A percentile compares a stretch with the other conserved stretches of the same genome.
Evolutionary conservation across 2,797 vertebrate species (phyloP).

Genomic region (Chiloscyllium punctatum): DNA sequence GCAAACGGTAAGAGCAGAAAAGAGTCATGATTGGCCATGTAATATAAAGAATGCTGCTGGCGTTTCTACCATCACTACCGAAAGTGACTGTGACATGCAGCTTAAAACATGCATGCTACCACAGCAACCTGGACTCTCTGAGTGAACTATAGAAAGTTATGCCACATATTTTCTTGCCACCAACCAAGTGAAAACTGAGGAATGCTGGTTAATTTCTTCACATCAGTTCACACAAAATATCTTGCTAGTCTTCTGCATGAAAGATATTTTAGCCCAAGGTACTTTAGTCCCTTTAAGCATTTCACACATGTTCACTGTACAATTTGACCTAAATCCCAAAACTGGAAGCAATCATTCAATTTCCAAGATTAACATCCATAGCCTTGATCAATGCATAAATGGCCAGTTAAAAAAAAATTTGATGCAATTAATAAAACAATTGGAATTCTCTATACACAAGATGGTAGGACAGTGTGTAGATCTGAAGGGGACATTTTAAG

Average conservation of each 20-base stretch:
- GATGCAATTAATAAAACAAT: not conserved
- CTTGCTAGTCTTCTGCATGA: not conserved
- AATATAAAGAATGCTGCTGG: too few species aligned
- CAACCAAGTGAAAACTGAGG: not conserved
- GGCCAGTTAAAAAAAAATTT: not conserved
- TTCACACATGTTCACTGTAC: not conserved
- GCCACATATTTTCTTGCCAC: not conserved
- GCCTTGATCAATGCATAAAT: not conserved
- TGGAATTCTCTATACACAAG: not conserved
- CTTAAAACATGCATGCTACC: too few species aligned
- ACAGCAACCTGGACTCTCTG: too few species aligned
- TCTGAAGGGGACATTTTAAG: not conserved
- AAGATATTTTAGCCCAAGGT: not conserved
- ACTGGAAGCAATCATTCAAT: not conserved
- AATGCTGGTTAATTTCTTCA: not conserved
- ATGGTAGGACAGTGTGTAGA: not conserved
- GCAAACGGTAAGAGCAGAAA: too few species aligned
- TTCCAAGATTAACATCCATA: not conserved
- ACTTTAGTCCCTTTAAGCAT: not conserved
- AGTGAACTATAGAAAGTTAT: too few species aligned
- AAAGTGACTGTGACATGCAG: too few species aligned
- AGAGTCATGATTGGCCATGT: too few species aligned
- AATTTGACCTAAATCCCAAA: not conserved
- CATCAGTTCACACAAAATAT: not conserved
- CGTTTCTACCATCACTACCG: too few species aligned